Conservation (phyloP, 2,888 invertebrate genomes). For the Pherbina coryleti region DNA sequence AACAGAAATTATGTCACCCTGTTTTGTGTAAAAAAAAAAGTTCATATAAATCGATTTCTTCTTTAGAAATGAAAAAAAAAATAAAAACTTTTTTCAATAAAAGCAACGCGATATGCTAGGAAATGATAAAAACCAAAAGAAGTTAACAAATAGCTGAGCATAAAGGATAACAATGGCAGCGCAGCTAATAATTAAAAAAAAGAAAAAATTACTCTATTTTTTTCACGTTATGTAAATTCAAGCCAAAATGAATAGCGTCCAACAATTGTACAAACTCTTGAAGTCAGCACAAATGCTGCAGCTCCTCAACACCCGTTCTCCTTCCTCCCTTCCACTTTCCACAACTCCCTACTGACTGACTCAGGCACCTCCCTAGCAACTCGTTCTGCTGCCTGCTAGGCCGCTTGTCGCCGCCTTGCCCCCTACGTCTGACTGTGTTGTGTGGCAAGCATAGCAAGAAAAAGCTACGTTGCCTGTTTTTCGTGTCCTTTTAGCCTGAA, state of each 20-base stretch:
- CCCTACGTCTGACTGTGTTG: background rate
- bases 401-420: background rate
- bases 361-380: background rate
- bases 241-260: background rate
- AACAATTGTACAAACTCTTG: background rate
- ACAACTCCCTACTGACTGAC: background rate
- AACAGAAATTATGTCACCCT: background rate
- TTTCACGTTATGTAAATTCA: slow-evolving; percentile 13
- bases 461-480: slow-evolving; percentile 12
- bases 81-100: background rate
- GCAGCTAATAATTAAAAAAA: no score
- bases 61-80: background rate
- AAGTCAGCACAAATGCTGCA: background rate
- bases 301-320: no score
- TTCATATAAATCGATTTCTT: background rate
- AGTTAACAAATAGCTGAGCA: no score
- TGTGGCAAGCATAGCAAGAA: slow-evolving; percentile 3
- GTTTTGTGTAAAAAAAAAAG: background rate
- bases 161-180: no score
- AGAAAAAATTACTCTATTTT: background rate
- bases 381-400: background rate
- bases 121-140: background rate
- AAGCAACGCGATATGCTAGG: background rate
- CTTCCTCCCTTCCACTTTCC: background rate
- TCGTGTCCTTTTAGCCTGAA: slow-evolving; percentile 24